Evolutionary conservation across 23 tunicate genomes (phyloP).

Genomic region (Clavelina lepadiformis): DNA sequence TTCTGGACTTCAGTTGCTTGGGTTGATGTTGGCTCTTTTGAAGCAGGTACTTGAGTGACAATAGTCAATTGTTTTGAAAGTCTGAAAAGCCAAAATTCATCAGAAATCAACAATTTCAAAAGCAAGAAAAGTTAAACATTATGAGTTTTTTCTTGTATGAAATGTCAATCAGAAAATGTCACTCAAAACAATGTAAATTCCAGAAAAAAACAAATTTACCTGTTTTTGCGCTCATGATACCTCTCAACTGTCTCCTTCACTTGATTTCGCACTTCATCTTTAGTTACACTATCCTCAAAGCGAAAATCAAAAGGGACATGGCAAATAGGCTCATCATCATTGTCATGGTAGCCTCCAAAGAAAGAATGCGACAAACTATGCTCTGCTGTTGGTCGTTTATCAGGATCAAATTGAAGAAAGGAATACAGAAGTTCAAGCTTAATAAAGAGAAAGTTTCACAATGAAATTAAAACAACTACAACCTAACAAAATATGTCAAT

Average conservation of each 20-base stretch:
- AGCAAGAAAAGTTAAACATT: background rate
- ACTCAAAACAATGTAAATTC: background rate
- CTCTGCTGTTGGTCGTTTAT: conserved; percentile 48
- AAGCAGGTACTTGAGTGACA: background rate
- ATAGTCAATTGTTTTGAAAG: conserved; percentile 13
- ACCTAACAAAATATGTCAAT: too few species aligned
- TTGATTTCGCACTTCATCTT: conserved; percentile 53
- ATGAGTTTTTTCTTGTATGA: background rate
- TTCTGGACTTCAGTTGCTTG: background rate
- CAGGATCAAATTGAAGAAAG: conserved; percentile 79
- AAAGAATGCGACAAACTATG: conserved; percentile 44
- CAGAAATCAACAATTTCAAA: background rate
- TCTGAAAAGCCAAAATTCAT: background rate
- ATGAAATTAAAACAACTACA: background rate
- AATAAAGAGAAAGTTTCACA: background rate
- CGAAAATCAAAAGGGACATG: conserved; percentile 79
- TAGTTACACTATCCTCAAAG: conserved; percentile 79
- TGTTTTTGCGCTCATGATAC: conserved; percentile 60
- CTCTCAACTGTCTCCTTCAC: conserved; percentile 28
- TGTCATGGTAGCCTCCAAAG: conserved; percentile 73
- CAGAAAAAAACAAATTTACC: conserved; percentile 27
- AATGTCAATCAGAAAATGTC: background rate
- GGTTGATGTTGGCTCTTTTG: background rate
- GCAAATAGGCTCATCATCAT: conserved; percentile 81
- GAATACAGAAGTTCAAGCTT: conserved; percentile 57